A percentile compares a stretch with the other conserved stretches of the same genome.
Evolutionary conservation across 1,140 invertebrate genomes (phyloP).

Genomic region (Eriocheir sinensis): DNA sequence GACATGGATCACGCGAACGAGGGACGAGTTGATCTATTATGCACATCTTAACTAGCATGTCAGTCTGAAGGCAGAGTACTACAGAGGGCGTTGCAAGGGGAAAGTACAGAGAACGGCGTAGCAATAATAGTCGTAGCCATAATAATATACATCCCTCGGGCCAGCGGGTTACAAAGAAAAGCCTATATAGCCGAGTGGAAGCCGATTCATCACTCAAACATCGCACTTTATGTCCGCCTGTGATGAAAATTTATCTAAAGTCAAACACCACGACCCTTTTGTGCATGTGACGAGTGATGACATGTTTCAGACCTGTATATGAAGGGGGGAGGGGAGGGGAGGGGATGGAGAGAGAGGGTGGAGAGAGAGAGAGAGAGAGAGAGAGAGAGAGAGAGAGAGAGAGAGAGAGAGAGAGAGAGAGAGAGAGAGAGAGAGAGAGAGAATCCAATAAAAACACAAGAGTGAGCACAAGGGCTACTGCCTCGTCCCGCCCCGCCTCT

Average conservation of each 20-base stretch:
- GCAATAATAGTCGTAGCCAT: background rate
- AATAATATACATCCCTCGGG: background rate
- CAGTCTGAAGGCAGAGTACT: background rate
- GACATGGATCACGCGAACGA: background rate
- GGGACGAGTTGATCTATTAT: background rate
- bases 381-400: conserved; percentile 22
- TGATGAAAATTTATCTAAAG: background rate
- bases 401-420: conserved; percentile 22
- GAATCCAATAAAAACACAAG: too few relatives aligned
- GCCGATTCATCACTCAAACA: background rate
- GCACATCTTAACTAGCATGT: background rate
- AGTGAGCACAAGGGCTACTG: background rate
- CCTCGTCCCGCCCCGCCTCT: background rate
- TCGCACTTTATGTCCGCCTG: background rate
- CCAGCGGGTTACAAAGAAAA: background rate
- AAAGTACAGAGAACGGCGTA: too few relatives aligned
- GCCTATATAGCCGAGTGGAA: background rate
- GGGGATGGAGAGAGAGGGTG: too few relatives aligned
- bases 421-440: conserved; percentile 6
- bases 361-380: conserved; percentile 16
- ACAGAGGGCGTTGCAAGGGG: too few relatives aligned
- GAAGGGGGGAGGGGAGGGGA: too few relatives aligned
- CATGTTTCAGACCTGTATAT: background rate
- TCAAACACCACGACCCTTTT: background rate
- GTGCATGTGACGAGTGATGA: conserved; percentile 6